Conservation (phyloP, 2,888 invertebrate genomes). For the Sabellastarte sp. region DNA sequence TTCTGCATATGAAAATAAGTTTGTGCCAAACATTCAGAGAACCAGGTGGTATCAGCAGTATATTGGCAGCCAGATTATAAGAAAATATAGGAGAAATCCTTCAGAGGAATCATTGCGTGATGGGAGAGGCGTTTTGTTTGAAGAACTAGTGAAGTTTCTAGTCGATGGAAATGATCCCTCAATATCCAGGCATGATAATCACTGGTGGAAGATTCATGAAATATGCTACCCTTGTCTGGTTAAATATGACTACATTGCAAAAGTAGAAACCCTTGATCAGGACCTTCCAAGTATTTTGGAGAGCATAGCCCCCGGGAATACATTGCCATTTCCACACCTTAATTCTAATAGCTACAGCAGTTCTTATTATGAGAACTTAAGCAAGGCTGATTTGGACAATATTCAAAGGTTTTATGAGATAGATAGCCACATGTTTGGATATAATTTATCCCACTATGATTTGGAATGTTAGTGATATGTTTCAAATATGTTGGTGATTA, state of each 20-base stretch:
- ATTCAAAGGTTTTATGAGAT: too few relatives aligned
- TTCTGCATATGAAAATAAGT: conserved; percentile 3
- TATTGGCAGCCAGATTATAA: background rate
- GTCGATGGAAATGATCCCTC: background rate
- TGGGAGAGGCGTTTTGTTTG: background rate
- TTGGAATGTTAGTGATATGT: too few relatives aligned
- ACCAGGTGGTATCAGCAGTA: background rate
- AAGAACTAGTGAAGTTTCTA: background rate
- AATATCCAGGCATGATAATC: background rate
- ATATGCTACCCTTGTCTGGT: background rate
- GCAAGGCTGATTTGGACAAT: too few relatives aligned
- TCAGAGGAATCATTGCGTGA: background rate
- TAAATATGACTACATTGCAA: conserved; percentile 1
- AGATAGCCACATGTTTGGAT: too few relatives aligned
- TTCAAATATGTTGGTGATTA: too few relatives aligned
- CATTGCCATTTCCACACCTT: background rate
- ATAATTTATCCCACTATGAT: too few relatives aligned
- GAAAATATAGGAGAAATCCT: background rate
- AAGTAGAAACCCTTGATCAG: background rate
- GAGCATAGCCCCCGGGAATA: background rate
- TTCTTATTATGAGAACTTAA: too few relatives aligned
- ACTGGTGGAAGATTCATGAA: background rate
- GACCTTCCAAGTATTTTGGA: background rate
- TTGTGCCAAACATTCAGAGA: background rate
- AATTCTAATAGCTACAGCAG: background rate